Conservation (phyloP, 2,113 vertebrate species). For the Irena cyanogastra region DNA sequence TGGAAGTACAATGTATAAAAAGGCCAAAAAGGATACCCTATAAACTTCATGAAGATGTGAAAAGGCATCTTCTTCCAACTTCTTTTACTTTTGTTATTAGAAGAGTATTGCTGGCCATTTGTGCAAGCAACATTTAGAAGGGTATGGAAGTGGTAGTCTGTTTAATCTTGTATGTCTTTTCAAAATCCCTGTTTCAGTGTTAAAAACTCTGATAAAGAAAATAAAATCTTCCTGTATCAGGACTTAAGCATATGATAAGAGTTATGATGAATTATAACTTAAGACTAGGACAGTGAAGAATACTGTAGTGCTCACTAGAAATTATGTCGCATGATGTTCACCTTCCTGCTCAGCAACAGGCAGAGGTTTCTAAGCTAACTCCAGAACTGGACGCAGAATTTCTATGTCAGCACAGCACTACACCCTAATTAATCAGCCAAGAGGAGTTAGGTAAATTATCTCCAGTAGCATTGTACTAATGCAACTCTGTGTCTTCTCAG, state of each 20-base stretch:
- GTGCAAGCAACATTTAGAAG: neutral
- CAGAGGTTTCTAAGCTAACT: neutral
- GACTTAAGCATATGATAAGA: neutral
- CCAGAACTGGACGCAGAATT: neutral
- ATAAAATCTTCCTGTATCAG: neutral
- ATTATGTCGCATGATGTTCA: neutral
- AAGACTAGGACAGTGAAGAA: neutral
- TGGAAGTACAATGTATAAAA: neutral
- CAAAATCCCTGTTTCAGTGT: neutral
- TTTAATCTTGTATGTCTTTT: neutral
- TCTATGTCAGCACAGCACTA: neutral
- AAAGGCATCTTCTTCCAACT: neutral
- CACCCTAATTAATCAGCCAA: neutral
- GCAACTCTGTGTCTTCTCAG: neutral
- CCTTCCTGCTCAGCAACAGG: neutral
- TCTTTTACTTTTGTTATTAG: neutral
- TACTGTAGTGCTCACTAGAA: neutral
- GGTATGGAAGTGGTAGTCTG: neutral
- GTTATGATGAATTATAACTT: neutral
- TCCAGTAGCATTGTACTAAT: neutral
- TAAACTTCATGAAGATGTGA: neutral
- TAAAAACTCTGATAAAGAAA: neutral
- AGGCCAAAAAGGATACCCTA: neutral
- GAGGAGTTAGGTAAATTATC: neutral
- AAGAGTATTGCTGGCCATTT: neutral